Evolutionary conservation across 1,140 invertebrate genomes (phyloP).

Genomic region (Phthorimaea operculella): DNA sequence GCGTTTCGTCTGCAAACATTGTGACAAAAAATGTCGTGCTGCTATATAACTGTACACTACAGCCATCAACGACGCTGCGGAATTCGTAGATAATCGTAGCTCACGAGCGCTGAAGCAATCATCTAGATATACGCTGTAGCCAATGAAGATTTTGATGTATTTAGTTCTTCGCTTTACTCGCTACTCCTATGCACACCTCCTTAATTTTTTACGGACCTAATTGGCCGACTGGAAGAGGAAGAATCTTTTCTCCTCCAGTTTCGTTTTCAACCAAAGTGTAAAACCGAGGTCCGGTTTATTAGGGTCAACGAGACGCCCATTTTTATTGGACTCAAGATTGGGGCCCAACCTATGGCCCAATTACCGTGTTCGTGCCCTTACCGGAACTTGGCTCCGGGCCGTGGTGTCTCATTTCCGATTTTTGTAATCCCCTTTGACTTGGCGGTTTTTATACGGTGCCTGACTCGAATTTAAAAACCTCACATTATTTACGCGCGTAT

Average conservation of each 20-base stretch:
- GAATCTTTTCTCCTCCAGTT: conserved; percentile 3
- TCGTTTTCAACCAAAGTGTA: neutral
- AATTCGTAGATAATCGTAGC: no score
- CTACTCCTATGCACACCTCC: neutral
- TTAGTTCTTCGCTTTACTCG: neutral
- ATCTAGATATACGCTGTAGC: no score
- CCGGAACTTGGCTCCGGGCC: neutral
- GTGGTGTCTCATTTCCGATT: neutral
- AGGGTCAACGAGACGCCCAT: conserved; percentile 2
- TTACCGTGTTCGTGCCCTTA: neutral
- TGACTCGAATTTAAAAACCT: neutral
- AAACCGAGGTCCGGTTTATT: neutral
- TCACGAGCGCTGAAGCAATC: no score
- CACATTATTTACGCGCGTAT: no score
- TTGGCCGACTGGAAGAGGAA: conserved; percentile 4
- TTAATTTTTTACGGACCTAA: neutral
- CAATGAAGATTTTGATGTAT: no score
- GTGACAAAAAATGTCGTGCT: no score
- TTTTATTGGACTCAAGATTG: neutral
- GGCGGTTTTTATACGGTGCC: neutral
- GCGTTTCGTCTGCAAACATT: no score
- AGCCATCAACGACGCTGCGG: no score
- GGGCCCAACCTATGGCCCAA: neutral
- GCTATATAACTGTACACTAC: no score
- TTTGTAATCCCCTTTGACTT: neutral